Base-by-base conservation (phyloP, 2,888 invertebrate genomes). In the Panopea generosa region DNA sequence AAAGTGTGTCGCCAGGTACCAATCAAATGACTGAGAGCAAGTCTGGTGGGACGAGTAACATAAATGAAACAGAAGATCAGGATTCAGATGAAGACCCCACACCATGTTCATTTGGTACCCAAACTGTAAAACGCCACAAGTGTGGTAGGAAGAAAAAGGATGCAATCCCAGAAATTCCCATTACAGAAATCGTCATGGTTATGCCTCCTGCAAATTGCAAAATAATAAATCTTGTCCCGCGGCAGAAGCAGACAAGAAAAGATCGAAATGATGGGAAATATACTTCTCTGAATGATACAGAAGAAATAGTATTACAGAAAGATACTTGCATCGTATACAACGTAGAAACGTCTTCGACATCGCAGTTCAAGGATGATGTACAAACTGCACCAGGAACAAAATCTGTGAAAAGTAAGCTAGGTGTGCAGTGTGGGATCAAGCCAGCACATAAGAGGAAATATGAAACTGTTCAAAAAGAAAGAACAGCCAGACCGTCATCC, bases 201-300 rank as follows among this genome's bases (percentile, higher is more conserved):
- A 57, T 77, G 60, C 77, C 77, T 1, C 77, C 77, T 2, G 65
- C 69, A 38, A 63, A 69, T 56, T 63, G 61, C 14, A 60, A 29
- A 47, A 73, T 77, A 20, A 45, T 73, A 2, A 68, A 72, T 26
- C 43, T 50, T 33, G 40, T 18, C 11, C 52, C 61, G 0, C 53
- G 66, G 56, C n/a, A 16, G 14, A 72, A 69, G 43, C 43, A 56
- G 24, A 7, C 7, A 6, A 26, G 18, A 6, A 57, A 47, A 26
- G 18, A 47, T n/a, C 20, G 69, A 50, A 24, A 63, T 33, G 75
- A 75, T 61, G 75, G 70, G 9, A 74, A 74, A 40, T 74, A 69
- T 38, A 40, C 27, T 33, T 33, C 69, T 24, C 49, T 69, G 11
- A 22, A 27, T 18, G 24, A 55, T 7, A 14, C 27, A 6, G 52